phyloP scores from a whole-genome alignment of 2,888 invertebrate genomes.

The Polyommatus icarus region DNA sequence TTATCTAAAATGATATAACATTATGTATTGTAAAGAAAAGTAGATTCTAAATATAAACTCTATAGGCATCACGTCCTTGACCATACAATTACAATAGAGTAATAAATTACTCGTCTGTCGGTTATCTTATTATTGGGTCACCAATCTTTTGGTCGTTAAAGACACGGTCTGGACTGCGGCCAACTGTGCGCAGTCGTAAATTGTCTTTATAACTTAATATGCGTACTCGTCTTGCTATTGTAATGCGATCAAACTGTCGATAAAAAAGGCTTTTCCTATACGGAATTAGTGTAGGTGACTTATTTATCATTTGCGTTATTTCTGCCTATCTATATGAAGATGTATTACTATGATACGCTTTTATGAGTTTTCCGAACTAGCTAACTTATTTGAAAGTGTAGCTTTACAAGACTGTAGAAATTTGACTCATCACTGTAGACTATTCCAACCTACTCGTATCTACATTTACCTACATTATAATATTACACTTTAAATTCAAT shows the following conservation, averaged over 20 bases:
- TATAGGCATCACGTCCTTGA: not conserved
- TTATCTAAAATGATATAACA: no score
- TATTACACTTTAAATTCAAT: no score
- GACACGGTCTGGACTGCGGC: conserved; percentile 19
- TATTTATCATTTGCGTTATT: not conserved
- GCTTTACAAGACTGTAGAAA: no score
- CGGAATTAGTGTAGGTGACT: not conserved
- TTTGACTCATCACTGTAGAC: no score
- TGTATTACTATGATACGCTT: no score
- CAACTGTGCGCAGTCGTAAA: conserved; percentile 25
- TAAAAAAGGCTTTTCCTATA: not conserved
- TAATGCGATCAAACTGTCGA: conserved; percentile 11
- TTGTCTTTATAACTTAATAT: conserved; percentile 31
- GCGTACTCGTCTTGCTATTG: conserved; percentile 10
- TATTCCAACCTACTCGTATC: no score
- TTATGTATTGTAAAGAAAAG: no score
- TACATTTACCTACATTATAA: no score
- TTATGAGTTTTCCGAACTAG: no score
- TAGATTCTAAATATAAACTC: no score
- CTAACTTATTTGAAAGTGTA: no score
- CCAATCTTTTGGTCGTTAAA: conserved; percentile 29
- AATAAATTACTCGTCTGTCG: conserved; percentile 21
- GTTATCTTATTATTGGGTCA: conserved; percentile 30
- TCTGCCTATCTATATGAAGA: no score
- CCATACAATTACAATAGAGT: not conserved